Evolutionary conservation across 1,140 invertebrate genomes (phyloP).

Genomic region (Fopius arisanus): DNA sequence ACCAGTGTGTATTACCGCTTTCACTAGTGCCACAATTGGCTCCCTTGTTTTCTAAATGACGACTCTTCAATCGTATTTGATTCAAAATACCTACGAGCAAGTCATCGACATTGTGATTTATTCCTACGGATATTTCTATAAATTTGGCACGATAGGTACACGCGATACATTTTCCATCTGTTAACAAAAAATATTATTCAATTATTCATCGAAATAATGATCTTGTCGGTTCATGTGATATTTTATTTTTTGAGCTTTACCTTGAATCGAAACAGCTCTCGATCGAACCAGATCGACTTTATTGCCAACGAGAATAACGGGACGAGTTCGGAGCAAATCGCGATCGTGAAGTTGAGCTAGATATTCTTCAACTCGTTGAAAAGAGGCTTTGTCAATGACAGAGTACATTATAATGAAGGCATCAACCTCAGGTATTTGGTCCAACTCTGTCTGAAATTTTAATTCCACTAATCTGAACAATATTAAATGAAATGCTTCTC

Average conservation of each 20-base stretch:
- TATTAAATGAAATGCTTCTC: background rate
- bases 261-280: conserved; percentile 87
- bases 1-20: conserved; percentile 70
- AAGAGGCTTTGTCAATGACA: conserved; percentile 88
- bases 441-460: conserved; percentile 75
- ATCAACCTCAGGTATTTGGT: conserved; percentile 76
- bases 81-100: conserved; percentile 82
- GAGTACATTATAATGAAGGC: conserved; percentile 91
- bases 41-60: conserved; percentile 65
- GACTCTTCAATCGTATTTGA: conserved; percentile 81
- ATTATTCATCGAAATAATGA: too few species aligned
- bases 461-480: conserved; percentile 22
- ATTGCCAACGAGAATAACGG: conserved; percentile 91
- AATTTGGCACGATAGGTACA: conserved; percentile 87
- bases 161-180: conserved; percentile 84
- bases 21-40: conserved; percentile 59
- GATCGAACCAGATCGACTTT: conserved; percentile 94
- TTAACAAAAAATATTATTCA: too few species aligned
- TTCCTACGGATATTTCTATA: conserved; percentile 88
- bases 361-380: conserved; percentile 82
- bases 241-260: conserved; percentile 69
- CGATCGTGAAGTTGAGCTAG: conserved; percentile 77
- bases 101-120: conserved; percentile 91
- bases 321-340: conserved; percentile 76
- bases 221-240: too few species aligned